A percentile compares a stretch with the other conserved stretches of the same genome.
Conservation (phyloP, 1,140 invertebrate species). For the Vanessa atalanta region DNA sequence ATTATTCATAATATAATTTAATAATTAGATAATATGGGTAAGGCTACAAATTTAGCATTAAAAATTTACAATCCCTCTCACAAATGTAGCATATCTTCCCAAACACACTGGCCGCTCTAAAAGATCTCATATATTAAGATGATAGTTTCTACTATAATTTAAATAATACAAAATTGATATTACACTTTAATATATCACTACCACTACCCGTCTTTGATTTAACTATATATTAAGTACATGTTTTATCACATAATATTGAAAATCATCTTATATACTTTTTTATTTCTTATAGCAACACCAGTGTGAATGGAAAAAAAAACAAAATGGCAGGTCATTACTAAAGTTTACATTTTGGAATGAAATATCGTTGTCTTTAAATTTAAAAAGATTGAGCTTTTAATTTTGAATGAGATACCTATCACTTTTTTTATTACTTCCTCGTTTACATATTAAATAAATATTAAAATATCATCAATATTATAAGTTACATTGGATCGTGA, state of each 20-base stretch:
- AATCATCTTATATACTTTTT: not conserved
- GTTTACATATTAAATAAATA: not conserved
- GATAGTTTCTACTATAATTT: not conserved
- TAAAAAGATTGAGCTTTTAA: constrained; percentile 6
- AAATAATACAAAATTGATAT: constrained; percentile 13
- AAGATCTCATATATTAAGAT: not conserved
- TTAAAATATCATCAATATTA: not conserved
- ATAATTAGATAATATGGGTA: constrained; percentile 71
- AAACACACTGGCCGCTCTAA: constrained; percentile 16
- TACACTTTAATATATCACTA: not conserved
- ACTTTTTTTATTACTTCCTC: not conserved
- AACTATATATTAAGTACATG: not conserved
- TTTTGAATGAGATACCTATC: not conserved
- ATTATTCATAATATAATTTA: constrained; percentile 63
- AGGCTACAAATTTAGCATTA: constrained; percentile 68
- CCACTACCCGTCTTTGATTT: not conserved
- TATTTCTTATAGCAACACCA: not conserved
- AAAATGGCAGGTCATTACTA: constrained; percentile 5
- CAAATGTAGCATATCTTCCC: constrained; percentile 53
- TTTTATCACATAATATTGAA: constrained; percentile 11
- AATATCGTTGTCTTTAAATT: constrained; percentile 12
- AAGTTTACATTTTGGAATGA: constrained; percentile 25
- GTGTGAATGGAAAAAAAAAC: constrained; percentile 7
- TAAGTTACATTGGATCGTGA: not conserved
- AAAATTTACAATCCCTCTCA: constrained; percentile 56